A percentile compares a stretch with the other conserved stretches of the same genome.
Conservation (phyloP, 2,113 vertebrate species). For the Anguilla rostrata region DNA sequence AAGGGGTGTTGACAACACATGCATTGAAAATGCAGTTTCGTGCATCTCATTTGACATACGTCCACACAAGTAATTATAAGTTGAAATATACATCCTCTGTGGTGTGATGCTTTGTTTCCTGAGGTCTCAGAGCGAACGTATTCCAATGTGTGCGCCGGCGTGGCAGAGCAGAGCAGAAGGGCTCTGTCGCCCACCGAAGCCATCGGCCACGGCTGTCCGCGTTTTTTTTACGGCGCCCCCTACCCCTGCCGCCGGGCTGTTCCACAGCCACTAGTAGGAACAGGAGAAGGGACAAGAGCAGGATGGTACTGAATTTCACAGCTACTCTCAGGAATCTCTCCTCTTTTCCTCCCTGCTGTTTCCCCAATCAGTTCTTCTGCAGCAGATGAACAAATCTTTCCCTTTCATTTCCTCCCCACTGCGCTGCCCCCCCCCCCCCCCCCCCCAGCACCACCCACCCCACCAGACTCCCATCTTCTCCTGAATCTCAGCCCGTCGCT, state of each 20-base stretch:
- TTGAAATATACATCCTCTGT: neutral
- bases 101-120: neutral
- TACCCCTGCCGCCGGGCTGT: neutral
- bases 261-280: neutral
- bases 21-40: too few species aligned
- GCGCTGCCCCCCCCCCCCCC: too few species aligned
- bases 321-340: neutral
- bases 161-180: too few species aligned
- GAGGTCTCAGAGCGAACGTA: neutral
- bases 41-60: too few species aligned
- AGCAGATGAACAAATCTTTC: neutral
- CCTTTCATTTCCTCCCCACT: neutral
- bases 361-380: neutral
- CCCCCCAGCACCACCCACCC: neutral
- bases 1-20: too few species aligned
- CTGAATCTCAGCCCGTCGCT: neutral
- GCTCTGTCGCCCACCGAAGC: too few species aligned
- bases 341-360: neutral
- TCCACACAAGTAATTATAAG: neutral
- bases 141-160: neutral
- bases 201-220: neutral
- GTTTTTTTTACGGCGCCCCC: neutral
- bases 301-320: neutral
- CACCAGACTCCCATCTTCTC: neutral
- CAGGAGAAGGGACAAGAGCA: neutral